These are phyloP conservation scores for Spodoptera litura DNA, from an alignment of 1,140 invertebrate genomes.

Conservation along the genomic window DNA sequence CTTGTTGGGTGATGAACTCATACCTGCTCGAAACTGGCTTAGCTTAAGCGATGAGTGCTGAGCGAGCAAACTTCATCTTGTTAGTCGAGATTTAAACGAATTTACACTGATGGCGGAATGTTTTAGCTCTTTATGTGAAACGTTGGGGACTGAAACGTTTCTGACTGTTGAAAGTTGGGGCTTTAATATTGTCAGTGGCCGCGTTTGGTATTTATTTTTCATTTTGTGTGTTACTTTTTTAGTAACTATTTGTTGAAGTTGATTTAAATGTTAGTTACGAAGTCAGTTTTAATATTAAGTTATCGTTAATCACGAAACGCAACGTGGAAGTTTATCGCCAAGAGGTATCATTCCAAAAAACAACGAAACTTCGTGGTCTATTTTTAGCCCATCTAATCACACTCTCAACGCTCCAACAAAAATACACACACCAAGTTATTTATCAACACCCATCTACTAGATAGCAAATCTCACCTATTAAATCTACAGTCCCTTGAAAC, in stretches of 20 bases:
- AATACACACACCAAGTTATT: background rate
- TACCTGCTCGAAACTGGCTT: constrained; percentile 43
- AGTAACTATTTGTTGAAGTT: background rate
- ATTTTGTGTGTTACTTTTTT: background rate
- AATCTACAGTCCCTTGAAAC: background rate
- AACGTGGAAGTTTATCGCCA: no score
- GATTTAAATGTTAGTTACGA: background rate
- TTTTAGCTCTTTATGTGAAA: constrained; percentile 33
- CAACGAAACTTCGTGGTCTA: no score
- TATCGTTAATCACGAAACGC: no score
- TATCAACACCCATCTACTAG: background rate
- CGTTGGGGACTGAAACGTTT: constrained; percentile 14
- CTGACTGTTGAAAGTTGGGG: constrained; percentile 16
- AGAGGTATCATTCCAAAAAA: no score
- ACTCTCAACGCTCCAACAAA: background rate
- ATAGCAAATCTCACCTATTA: background rate
- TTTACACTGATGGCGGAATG: constrained; percentile 30
- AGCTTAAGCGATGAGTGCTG: constrained; percentile 22
- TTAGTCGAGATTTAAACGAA: constrained; percentile 40
- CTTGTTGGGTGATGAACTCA: constrained; percentile 42
- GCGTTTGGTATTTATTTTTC: background rate
- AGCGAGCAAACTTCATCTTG: constrained; percentile 31
- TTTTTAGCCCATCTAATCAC: no score
- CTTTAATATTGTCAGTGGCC: constrained; percentile 12
- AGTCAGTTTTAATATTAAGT: no score